Base-by-base conservation (phyloP, 2,888 invertebrate genomes). In the Pachydiplax longipennis region DNA sequence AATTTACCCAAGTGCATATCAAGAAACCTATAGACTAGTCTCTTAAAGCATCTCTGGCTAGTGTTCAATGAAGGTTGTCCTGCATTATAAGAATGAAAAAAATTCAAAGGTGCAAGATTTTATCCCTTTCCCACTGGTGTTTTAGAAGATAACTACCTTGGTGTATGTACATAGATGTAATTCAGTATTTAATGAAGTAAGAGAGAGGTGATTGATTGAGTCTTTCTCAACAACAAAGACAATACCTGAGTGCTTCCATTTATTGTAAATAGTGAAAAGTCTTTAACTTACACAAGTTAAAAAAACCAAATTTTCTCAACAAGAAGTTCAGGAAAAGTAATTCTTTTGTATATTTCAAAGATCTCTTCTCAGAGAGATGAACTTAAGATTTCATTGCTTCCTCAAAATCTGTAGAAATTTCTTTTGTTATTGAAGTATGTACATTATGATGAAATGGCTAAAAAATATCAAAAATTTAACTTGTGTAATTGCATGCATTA, bases 181-280 rank as follows among this genome's bases (percentile, higher is more conserved):
- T 87, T 87, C 87, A 87, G 87, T 87, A 87, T 87, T 87, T 61
- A 53, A 35, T 15, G 35, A 87, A 61, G 37, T 87, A 58, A 87
- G 87, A 90, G 81, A 48, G 22, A 44, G 90, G 31, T 80, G 65
- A 44, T 65, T 80, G 48, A 80, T 73, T n/a, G 25, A 61, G 80
- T 61, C 81, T 80, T 61, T 90, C 90, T 90, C 37, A 80, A 48
- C 90, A 90, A 80, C 81, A 81, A 80, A 90, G 90, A 90, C 90
- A 90, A 90, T 90, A 90, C 90, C 80, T 90, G 58, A 90, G 90
- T 90, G 90, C 90, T 90, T 90, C 90, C 90, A 90, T 44, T 90
- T 53, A 87, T 10, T 87, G 87, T 87, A 87, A 87, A 87, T 87
- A 87, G 87, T 87, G 87, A 61, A 87, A 87, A 35, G 31, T 61